Evolutionary conservation across 2,797 vertebrate genomes (phyloP).

Genomic region (Hemitrygon akajei): DNA sequence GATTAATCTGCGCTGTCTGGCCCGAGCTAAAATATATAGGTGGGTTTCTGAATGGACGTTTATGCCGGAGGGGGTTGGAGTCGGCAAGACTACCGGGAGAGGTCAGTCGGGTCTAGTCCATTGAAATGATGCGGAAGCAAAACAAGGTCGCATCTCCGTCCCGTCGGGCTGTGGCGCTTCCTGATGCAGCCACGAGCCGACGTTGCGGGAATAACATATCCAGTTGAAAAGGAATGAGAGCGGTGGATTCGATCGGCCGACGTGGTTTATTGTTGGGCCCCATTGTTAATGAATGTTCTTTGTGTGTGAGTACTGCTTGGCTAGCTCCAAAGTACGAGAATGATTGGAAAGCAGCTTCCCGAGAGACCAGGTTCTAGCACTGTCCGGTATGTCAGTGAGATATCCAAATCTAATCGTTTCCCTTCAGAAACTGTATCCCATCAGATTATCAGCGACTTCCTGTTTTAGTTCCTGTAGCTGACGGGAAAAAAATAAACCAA

Average conservation of each 20-base stretch:
- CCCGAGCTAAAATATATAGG: not conserved
- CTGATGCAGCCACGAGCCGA: not conserved
- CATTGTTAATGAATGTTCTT: not conserved
- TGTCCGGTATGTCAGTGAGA: not conserved
- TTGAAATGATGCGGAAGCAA: not conserved
- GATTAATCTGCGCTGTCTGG: not conserved
- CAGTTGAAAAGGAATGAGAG: not conserved
- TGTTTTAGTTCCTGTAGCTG: not conserved
- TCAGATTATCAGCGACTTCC: too few relatives aligned
- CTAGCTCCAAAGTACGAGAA: not conserved
- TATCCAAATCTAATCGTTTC: not conserved
- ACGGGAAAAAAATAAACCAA: too few relatives aligned
- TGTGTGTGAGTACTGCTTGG: not conserved
- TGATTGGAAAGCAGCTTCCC: not conserved
- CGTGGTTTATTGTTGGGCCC: not conserved
- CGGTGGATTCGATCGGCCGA: not conserved
- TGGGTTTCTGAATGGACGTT: not conserved
- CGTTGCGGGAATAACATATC: not conserved
- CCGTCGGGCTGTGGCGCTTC: not conserved
- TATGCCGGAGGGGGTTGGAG: not conserved
- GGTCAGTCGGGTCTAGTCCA: not conserved
- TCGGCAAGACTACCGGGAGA: not conserved
- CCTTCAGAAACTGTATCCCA: not conserved
- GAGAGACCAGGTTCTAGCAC: not conserved
- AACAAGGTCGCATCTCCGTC: not conserved